A percentile compares a stretch with the other conserved stretches of the same genome.
phyloP scores from a whole-genome alignment of 2,113 vertebrate genomes.

The Phocoena phocoena region DNA sequence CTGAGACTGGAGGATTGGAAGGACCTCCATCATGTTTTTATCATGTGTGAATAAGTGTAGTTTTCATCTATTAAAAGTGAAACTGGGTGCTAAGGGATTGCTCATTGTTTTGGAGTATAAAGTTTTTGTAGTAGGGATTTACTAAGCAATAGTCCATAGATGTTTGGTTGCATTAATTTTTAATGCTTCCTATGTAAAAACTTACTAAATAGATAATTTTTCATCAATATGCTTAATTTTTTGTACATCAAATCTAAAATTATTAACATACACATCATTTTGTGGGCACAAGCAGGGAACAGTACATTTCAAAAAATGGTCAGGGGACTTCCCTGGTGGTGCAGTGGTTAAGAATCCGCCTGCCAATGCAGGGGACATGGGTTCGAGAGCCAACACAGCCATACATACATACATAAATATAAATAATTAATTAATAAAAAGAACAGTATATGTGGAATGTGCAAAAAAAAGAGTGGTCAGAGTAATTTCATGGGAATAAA shows the following conservation, averaged over 20 bases:
- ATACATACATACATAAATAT: too few relatives aligned
- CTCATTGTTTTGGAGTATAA: not conserved
- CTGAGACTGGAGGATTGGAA: not conserved
- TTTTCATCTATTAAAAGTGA: not conserved
- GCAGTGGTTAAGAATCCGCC: not conserved
- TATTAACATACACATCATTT: slow-evolving; percentile 42
- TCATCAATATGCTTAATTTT: slow-evolving; percentile 48
- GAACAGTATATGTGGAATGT: too few relatives aligned
- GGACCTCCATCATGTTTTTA: not conserved
- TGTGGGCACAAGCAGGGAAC: slow-evolving; percentile 54
- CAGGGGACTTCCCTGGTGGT: not conserved
- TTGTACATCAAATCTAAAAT: slow-evolving; percentile 56
- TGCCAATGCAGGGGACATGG: not conserved
- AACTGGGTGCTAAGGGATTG: not conserved
- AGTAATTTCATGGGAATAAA: slow-evolving; percentile 67
- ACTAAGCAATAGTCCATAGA: slow-evolving; percentile 5
- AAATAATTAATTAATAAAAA: not conserved
- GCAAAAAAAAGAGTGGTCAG: not conserved
- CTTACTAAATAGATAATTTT: slow-evolving; percentile 58
- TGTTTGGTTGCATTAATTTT: slow-evolving; percentile 36
- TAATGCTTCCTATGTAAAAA: not conserved
- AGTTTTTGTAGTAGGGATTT: not conserved
- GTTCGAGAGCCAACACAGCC: not conserved
- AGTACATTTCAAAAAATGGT: slow-evolving; percentile 59
- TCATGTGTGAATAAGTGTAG: not conserved